Conservation (phyloP, 2,113 vertebrate species). For the Agapornis roseicollis region DNA sequence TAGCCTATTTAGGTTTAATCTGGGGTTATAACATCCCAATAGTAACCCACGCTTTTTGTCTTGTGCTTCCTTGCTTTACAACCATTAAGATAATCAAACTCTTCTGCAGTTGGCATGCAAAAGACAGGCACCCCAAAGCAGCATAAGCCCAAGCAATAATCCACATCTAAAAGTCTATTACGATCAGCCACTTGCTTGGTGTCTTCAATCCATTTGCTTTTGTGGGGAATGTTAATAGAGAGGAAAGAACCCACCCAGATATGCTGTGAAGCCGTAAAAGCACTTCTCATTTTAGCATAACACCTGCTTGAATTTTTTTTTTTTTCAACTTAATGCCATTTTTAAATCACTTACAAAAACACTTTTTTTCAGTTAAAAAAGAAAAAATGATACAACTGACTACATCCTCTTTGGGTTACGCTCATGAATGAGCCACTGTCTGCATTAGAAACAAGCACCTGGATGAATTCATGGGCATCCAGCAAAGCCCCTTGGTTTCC, state of each 20-base stretch:
- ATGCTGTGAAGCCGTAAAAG: neutral
- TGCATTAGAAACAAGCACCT: conserved; percentile 66
- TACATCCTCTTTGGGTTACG: conserved; percentile 18
- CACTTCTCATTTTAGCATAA: conserved; percentile 36
- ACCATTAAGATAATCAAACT: neutral
- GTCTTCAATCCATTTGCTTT: conserved; percentile 60
- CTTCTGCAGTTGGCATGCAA: neutral
- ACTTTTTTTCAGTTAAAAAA: conserved; percentile 61
- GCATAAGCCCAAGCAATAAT: neutral
- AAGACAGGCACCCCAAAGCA: neutral
- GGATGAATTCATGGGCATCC: conserved; percentile 72
- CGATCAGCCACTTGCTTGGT: neutral
- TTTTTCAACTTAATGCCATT: conserved; percentile 39
- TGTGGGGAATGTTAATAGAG: conserved; percentile 24
- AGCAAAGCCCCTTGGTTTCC: conserved; percentile 52
- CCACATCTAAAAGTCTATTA: conserved; percentile 22
- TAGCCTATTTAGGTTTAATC: neutral
- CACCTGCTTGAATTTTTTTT: conserved; percentile 57
- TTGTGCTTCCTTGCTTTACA: neutral
- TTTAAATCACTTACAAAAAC: conserved; percentile 64
- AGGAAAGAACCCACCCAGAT: neutral
- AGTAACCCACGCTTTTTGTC: neutral
- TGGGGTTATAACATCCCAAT: neutral
- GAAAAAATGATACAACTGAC: neutral
- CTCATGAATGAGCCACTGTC: conserved; percentile 18